Evolutionary conservation across 2,888 invertebrate genomes (phyloP).

Genomic region (Scaptomyza caliginosa): DNA sequence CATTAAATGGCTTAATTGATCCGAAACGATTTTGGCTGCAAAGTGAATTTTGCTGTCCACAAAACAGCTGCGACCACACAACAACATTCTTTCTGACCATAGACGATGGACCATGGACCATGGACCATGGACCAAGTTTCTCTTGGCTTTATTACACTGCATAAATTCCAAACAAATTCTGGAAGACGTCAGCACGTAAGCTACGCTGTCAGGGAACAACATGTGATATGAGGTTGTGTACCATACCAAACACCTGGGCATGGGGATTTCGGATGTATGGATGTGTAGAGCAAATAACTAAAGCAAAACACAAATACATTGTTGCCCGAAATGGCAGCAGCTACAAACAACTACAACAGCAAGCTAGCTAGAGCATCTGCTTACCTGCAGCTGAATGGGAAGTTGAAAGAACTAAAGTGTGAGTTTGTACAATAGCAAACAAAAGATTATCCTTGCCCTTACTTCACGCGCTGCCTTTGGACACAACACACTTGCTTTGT

Average conservation of each 20-base stretch:
- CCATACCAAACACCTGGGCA: conserved; percentile 10
- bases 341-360: conserved; percentile 8
- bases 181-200: conserved; percentile 60
- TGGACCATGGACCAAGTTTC: not conserved
- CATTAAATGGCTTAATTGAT: conserved; percentile 67
- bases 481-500: conserved; percentile 49
- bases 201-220: conserved; percentile 50
- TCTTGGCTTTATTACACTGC: conserved; percentile 51
- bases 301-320: conserved; percentile 53
- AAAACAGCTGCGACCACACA: conserved; percentile 26
- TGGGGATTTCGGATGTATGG: not conserved
- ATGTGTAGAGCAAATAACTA: conserved; percentile 33
- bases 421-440: conserved; percentile 63
- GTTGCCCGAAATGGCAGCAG: conserved; percentile 43
- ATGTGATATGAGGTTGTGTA: conserved; percentile 33
- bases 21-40: conserved; percentile 12
- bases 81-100: not conserved
- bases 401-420: conserved; percentile 37
- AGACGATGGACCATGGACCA: not conserved
- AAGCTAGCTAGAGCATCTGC: conserved; percentile 21
- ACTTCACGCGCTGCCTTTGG: conserved; percentile 55
- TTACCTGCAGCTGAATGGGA: conserved; percentile 46
- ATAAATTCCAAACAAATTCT: conserved; percentile 70
- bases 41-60: conserved; percentile 53
- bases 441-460: conserved; percentile 79